A percentile compares a stretch with the other conserved stretches of the same genome.
These are phyloP conservation scores for Zaprionus ornatus DNA, from an alignment of 1,140 invertebrate genomes.

Conservation along the genomic window DNA sequence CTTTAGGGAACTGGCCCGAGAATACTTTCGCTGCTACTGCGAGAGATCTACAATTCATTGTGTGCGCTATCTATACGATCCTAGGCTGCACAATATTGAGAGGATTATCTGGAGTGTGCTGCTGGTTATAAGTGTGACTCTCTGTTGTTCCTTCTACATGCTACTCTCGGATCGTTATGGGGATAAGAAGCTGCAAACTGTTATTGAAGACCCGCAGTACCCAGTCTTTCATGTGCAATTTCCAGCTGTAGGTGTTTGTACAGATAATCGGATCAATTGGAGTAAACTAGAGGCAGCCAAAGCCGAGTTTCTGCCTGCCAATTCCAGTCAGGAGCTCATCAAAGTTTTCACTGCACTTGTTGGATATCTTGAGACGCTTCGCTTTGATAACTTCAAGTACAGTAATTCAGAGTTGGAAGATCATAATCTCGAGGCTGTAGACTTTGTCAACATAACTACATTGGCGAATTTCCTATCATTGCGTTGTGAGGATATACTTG, in stretches of 20 bases:
- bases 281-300: conserved; percentile 66
- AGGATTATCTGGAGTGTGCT: conserved; percentile 67
- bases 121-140: conserved; percentile 51
- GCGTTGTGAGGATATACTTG: conserved; percentile 59
- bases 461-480: conserved; percentile 45
- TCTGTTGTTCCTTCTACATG: conserved; percentile 60
- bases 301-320: conserved; percentile 54
- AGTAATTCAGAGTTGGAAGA: conserved; percentile 56
- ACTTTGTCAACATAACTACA: conserved; percentile 51
- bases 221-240: conserved; percentile 88
- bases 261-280: conserved; percentile 85
- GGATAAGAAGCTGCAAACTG: conserved; percentile 78
- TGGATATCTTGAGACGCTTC: conserved; percentile 52
- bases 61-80: conserved; percentile 72
- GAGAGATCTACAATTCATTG: conserved; percentile 74
- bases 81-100: conserved; percentile 64
- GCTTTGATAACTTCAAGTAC: conserved; percentile 52
- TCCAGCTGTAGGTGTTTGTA: conserved; percentile 88
- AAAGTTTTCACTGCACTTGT: conserved; percentile 51
- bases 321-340: conserved; percentile 45
- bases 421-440: conserved; percentile 57
- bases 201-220: conserved; percentile 88
- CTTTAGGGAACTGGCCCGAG: conserved; percentile 47
- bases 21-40: conserved; percentile 69
- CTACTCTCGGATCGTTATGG: conserved; percentile 64